phyloP scores from a whole-genome alignment of 2,113 vertebrate genomes.

The Charadrius vociferus region DNA sequence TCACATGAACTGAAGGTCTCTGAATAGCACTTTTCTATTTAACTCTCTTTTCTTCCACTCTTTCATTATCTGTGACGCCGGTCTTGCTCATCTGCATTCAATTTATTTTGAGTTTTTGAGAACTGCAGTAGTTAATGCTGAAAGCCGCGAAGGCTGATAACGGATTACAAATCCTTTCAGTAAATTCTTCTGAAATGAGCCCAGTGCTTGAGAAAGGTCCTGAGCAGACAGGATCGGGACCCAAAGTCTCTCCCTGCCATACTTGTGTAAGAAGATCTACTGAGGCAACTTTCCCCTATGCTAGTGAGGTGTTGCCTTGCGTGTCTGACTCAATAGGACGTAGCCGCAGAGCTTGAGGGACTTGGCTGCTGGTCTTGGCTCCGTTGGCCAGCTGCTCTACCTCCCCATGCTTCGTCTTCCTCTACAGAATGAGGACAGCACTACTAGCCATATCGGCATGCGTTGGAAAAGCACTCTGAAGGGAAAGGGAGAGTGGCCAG shows the following conservation, averaged over 20 bases:
- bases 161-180: not conserved
- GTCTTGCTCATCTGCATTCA: not conserved
- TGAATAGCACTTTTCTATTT: not conserved
- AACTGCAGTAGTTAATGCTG: not conserved
- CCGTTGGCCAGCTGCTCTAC: not conserved
- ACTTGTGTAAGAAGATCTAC: not conserved
- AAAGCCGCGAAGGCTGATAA: fast-evolving
- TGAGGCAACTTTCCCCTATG: not conserved
- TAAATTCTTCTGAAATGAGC: not conserved
- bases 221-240: not conserved
- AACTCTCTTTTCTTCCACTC: not conserved
- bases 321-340: not conserved
- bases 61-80: not conserved
- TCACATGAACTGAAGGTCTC: not conserved
- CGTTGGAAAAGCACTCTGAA: not conserved
- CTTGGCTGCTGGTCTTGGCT: not conserved
- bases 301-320: not conserved
- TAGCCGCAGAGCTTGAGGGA: not conserved
- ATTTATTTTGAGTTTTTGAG: not conserved
- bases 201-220: not conserved
- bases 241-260: not conserved
- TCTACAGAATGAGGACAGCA: fast-evolving
- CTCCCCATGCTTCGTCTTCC: not conserved
- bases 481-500: fast-evolving
- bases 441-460: fast-evolving